Base-by-base conservation (phyloP, 64 coral and sea anemone species). In the Stylophora pistillata region DNA sequence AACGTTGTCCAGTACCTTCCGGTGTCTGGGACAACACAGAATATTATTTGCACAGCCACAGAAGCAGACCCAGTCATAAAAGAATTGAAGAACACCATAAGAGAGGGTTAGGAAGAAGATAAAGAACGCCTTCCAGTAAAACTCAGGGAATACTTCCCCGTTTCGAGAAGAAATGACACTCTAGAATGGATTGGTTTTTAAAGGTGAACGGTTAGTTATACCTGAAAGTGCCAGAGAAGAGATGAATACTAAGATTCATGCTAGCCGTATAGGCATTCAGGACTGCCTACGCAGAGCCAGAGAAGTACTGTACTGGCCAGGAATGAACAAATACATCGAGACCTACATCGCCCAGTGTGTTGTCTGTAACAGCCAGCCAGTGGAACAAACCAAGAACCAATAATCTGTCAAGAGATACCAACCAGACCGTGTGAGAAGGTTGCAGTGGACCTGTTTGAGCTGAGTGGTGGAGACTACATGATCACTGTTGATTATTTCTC, bases 361-460 rank as follows among this genome's bases (percentile, higher is more conserved):
- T n/a, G 2, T 73, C 27, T 73, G 71, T 31, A 70, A 70, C 27
- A 70, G 20, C 33, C 71, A 73, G 28, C 30, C 28, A 73, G 12
- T 14, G 28, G 9, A 73, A 17, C 30, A 33, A 75, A 53, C 20
- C 1, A 86, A n/a, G 83, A 86, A 58, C 85, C 85, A 13, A 55
- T 87, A 15, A 74, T 87, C 25, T 58, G 53, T 28, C 56, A 55
- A 29, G 54, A 29, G 9, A 18, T 87, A 17, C 85, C 85, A 59
- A 71, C 77, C 28, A 16, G 78, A 74, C 89, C 69, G 9, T 91
- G 89, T 69, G 78, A 91, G 58, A 74, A 71, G 56, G 65, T 91
- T 15, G 89, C 66, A 21, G 74, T 74, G 1, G 89, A 91, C 30
- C 27, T 91, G 13, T 91, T 74, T 55, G 27, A 91, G 10, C 79